A percentile compares a stretch with the other conserved stretches of the same genome.
These are phyloP conservation scores for Bedellia somnulentella DNA, from an alignment of 2,888 invertebrate species.

Conservation along the genomic window DNA sequence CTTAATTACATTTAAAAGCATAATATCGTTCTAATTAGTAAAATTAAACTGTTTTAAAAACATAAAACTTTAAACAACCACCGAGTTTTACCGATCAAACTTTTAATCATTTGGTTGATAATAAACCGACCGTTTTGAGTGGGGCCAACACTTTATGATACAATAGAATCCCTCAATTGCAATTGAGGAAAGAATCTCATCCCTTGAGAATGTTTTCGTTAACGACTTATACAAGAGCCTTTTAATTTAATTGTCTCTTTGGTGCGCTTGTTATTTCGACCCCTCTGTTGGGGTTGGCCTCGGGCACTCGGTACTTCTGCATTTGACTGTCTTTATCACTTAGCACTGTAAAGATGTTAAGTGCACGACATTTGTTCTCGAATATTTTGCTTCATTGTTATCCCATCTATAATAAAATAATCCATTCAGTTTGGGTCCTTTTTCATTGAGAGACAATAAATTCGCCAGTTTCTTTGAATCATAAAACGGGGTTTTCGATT, in stretches of 20 bases:
- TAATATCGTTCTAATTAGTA: too few relatives aligned
- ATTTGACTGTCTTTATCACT: constrained; percentile 11
- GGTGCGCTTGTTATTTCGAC: constrained; percentile 8
- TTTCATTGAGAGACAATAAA: too few relatives aligned
- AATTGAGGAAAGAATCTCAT: constrained; percentile 1
- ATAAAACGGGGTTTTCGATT: too few relatives aligned
- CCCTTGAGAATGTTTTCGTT: constrained; percentile 11
- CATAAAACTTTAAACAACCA: background rate
- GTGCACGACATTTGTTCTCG: background rate
- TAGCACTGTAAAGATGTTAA: constrained; percentile 1
- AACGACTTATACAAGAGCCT: constrained; percentile 5
- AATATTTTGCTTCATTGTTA: too few relatives aligned
- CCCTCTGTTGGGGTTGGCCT: constrained; percentile 1
- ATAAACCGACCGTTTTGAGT: background rate
- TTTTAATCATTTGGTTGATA: background rate
- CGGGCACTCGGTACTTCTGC: constrained; percentile 8
- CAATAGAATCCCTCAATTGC: constrained; percentile 10
- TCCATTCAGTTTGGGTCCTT: too few relatives aligned
- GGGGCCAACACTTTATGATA: background rate
- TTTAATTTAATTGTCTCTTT: constrained; percentile 11
- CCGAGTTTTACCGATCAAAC: background rate
- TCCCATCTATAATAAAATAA: too few relatives aligned
- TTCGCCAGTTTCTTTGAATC: too few relatives aligned
- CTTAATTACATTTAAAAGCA: too few relatives aligned
- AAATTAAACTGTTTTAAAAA: background rate